Evolutionary conservation across 2,888 invertebrate genomes (phyloP), one percentile per base, ranked within the genome.

Genomic region (Dexiosoma caninum): DNA sequence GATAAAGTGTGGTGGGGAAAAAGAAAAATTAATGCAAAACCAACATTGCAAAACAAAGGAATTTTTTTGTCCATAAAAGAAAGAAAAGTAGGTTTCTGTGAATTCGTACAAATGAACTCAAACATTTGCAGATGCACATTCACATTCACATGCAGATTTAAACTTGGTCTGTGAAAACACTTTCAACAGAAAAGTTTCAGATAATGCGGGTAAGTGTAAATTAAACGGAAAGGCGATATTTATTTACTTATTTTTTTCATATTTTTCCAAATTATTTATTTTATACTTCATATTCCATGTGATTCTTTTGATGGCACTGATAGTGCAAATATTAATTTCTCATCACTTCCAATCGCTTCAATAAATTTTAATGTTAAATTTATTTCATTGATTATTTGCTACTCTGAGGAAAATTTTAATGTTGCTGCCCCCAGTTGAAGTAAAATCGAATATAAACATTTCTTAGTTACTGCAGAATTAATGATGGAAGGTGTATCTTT

Each of bases 71-170:
- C 27, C 19, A 57, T 32, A 10, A 44, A 66, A 40, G 8, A 30
- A 21, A 46, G 8, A 16, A 27, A n/a, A 30, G 46, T 40, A 7
- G 2, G 10, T 35, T 35, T 12, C 21, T 19, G 14, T 46, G 23
- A 12, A 3, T 6, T 27, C 37, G 12, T 30, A 12, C n/a, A 55
- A 21, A 66, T 64, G 37, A 23, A 57, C 16, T 16, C 44, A 35
- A 55, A 53, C 37, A 44, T 55, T 35, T n/a, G n/a, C 16, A 72
- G 44, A 44, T 12, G 16, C 9, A 19, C 9, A 19, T 35, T 40
- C 51, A 32, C 27, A 72, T 62, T 35, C 12, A 32, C 27, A 72
- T 62, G 23, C 12, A 23, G 27, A 44, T 44, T n/a, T 53, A 71
- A 62, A 55, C 42, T 51, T 5, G 30, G n/a, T n/a, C 32, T 19